Evolutionary conservation across 1,140 invertebrate genomes (phyloP).

Genomic region (Bemisia tabaci): DNA sequence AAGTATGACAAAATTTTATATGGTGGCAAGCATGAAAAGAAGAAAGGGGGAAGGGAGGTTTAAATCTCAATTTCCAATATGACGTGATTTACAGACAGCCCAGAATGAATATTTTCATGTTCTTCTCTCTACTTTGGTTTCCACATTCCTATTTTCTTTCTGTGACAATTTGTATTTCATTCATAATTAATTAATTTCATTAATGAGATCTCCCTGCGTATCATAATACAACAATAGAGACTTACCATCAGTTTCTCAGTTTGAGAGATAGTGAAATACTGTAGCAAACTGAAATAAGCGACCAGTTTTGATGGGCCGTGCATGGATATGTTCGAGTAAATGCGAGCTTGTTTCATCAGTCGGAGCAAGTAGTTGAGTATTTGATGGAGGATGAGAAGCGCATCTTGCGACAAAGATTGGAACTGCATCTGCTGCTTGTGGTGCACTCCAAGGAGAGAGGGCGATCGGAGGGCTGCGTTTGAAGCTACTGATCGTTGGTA

Average conservation of each 20-base stretch:
- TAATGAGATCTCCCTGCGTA: no score
- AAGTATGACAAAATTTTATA: no score
- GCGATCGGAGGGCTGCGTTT: neutral
- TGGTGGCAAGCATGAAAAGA: no score
- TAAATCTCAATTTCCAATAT: no score
- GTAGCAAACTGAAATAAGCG: conserved; percentile 79
- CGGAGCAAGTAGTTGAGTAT: conserved; percentile 52
- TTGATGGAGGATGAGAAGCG: conserved; percentile 65
- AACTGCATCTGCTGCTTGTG: conserved; percentile 33
- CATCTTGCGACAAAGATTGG: conserved; percentile 45
- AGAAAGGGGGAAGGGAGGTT: no score
- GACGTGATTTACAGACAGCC: no score
- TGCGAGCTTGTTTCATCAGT: conserved; percentile 62
- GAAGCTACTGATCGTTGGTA: conserved; percentile 37
- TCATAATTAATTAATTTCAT: no score
- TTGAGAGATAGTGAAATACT: conserved; percentile 74
- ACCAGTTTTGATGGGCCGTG: conserved; percentile 84
- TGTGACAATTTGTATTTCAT: no score
- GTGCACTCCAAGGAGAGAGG: conserved; percentile 37
- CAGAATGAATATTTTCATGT: no score
- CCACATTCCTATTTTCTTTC: no score
- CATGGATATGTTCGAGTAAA: conserved; percentile 68
- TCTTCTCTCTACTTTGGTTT: no score
- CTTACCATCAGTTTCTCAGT: conserved; percentile 84
- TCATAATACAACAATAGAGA: no score